phyloP scores from a whole-genome alignment of 1,140 invertebrate species.

The Zaprionus ornatus region DNA sequence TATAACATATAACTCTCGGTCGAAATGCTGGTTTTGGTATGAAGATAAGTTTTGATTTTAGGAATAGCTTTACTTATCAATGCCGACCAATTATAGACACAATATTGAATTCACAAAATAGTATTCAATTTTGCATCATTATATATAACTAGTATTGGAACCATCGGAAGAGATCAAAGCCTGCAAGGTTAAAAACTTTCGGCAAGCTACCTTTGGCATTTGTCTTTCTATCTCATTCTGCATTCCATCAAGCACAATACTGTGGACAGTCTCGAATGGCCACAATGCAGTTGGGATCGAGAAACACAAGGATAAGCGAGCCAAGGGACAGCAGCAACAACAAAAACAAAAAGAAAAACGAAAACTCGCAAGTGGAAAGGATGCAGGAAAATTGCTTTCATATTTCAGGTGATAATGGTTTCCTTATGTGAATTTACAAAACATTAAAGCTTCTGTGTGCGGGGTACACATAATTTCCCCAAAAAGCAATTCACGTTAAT shows the following conservation, averaged over 20 bases:
- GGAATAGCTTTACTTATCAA: no score
- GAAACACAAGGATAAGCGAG: slow-evolving; percentile 40
- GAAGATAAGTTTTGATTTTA: no score
- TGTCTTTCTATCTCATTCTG: no score
- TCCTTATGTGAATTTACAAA: slow-evolving; percentile 84
- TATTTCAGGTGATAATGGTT: slow-evolving; percentile 84
- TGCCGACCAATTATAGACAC: no score
- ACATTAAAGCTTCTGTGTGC: slow-evolving; percentile 76
- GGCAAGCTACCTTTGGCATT: no score
- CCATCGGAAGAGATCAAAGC: no score
- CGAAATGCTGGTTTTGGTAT: no score
- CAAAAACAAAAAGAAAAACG: slow-evolving; percentile 19
- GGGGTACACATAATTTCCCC: slow-evolving; percentile 78
- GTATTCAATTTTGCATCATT: no score
- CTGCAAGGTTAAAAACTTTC: no score
- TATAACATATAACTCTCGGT: no score
- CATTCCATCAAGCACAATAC: neutral
- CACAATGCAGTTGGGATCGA: neutral
- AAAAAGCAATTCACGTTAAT: slow-evolving; percentile 83
- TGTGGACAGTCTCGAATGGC: neutral
- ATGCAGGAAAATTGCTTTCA: slow-evolving; percentile 84
- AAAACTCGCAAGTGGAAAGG: slow-evolving; percentile 45
- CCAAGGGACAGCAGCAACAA: slow-evolving; percentile 7
- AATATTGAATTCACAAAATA: no score
- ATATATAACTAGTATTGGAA: no score